phyloP scores from a whole-genome alignment of 2,113 vertebrate species.

The Halcyon malimbica region DNA sequence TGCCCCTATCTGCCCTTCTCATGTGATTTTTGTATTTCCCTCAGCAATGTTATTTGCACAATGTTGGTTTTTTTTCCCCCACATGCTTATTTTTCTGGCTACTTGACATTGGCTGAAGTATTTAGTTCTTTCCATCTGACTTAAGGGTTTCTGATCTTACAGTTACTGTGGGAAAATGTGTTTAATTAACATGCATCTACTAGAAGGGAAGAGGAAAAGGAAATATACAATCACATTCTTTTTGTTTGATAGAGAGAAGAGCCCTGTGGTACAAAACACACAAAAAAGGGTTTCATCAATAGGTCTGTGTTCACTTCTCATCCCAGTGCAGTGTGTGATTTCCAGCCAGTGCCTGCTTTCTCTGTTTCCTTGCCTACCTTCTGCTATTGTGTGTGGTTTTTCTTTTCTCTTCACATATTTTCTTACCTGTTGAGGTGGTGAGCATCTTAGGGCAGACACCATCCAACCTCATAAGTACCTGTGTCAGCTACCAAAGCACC shows the following conservation, averaged over 20 bases:
- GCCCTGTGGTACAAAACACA: background rate
- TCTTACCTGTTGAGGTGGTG: background rate
- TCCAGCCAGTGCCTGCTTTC: background rate
- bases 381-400: background rate
- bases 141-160: slow-evolving; percentile 42
- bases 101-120: background rate
- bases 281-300: background rate
- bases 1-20: slow-evolving; percentile 23
- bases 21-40: slow-evolving; percentile 15
- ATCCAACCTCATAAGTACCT: background rate
- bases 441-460: background rate
- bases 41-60: slow-evolving; percentile 37
- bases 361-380: background rate
- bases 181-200: slow-evolving; percentile 8
- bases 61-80: background rate
- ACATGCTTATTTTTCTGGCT: slow-evolving; percentile 30
- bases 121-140: slow-evolving; percentile 51
- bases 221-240: background rate
- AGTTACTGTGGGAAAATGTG: slow-evolving; percentile 23
- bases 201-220: slow-evolving; percentile 11
- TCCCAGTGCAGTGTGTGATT: background rate
- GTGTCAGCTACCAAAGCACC: background rate
- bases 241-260: background rate
- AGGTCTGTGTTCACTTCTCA: background rate
- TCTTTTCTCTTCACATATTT: background rate